Conservation (phyloP, 2,888 invertebrate species). For the Clostera curtula region DNA sequence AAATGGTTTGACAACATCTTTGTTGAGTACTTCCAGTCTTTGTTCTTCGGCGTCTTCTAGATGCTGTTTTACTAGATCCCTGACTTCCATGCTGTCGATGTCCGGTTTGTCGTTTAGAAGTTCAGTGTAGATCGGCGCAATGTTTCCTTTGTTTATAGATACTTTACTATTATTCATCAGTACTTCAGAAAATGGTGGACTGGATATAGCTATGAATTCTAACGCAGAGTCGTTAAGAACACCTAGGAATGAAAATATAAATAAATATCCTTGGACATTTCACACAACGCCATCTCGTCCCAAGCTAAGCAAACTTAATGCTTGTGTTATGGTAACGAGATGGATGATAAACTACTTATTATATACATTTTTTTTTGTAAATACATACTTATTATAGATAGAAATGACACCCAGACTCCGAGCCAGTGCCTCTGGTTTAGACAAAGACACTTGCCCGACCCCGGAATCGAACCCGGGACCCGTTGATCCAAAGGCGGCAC, state of each 20-base stretch:
- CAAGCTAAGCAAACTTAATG: too few relatives aligned
- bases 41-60: constrained; percentile 52
- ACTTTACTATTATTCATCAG: constrained; percentile 28
- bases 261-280: too few relatives aligned
- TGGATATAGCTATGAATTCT: constrained; percentile 51
- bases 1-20: constrained; percentile 73
- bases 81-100: constrained; percentile 50
- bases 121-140: constrained; percentile 58
- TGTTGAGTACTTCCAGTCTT: constrained; percentile 44
- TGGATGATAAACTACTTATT: too few relatives aligned
- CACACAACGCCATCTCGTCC: too few relatives aligned
- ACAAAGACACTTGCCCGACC: too few relatives aligned
- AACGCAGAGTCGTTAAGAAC: constrained; percentile 24
- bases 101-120: constrained; percentile 53
- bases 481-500: too few relatives aligned
- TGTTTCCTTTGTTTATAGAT: constrained; percentile 53
- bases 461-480: too few relatives aligned
- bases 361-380: too few relatives aligned
- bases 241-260: constrained; percentile 17
- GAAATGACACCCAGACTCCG: too few relatives aligned
- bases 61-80: constrained; percentile 52
- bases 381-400: too few relatives aligned
- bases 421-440: too few relatives aligned
- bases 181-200: constrained; percentile 52
- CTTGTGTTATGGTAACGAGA: too few relatives aligned